phyloP scores from a whole-genome alignment of 2,888 invertebrate species.

The Limnephilus auricula region DNA sequence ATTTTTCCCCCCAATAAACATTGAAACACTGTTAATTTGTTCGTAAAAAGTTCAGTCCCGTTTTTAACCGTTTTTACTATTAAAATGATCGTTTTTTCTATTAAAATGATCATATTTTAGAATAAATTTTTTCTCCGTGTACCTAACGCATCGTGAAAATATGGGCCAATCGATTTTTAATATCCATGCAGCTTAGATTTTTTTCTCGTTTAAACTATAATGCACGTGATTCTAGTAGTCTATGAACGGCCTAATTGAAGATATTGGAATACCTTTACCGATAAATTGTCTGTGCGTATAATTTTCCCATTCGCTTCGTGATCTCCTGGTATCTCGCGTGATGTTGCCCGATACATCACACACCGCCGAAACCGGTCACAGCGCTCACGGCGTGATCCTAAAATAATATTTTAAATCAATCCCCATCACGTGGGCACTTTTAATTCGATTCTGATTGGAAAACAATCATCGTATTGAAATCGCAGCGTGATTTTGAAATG shows the following conservation, averaged over 20 bases:
- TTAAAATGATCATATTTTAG: too few species aligned
- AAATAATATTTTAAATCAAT: slow-evolving; percentile 29
- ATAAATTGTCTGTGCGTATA: slow-evolving; percentile 35
- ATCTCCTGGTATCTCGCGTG: slow-evolving; percentile 53
- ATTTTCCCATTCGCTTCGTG: slow-evolving; percentile 45
- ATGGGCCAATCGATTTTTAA: too few species aligned
- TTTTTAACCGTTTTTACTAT: too few species aligned
- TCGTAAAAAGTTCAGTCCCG: too few species aligned
- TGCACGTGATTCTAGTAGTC: neutral
- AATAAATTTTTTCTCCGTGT: too few species aligned
- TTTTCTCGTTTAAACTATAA: neutral
- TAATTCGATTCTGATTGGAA: slow-evolving; percentile 44
- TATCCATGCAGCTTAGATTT: neutral
- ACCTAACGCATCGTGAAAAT: too few species aligned
- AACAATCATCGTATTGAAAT: slow-evolving; percentile 27
- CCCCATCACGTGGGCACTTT: slow-evolving; percentile 22
- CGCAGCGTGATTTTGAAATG: slow-evolving; percentile 14
- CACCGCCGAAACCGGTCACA: slow-evolving; percentile 28
- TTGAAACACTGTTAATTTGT: too few species aligned
- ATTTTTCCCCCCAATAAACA: too few species aligned
- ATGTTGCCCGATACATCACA: slow-evolving; percentile 45
- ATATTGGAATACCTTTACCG: slow-evolving; percentile 17
- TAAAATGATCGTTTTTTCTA: too few species aligned
- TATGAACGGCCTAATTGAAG: slow-evolving; percentile 29
- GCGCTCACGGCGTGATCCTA: slow-evolving; percentile 37